These are phyloP conservation scores for Amiota communis DNA, from an alignment of 2,888 invertebrate genomes.

Conservation along the genomic window DNA sequence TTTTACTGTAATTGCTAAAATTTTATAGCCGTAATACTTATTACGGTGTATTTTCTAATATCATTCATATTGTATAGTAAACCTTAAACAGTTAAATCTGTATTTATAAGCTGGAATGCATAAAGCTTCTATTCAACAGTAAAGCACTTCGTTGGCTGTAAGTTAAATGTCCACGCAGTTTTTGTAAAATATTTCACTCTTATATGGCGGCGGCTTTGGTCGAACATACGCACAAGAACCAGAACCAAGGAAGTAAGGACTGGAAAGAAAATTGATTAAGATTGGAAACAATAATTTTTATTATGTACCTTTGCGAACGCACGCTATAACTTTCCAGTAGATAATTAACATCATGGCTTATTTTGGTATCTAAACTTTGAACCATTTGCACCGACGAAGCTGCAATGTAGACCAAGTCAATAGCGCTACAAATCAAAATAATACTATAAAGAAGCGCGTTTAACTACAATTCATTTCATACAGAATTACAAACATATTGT, in stretches of 20 bases:
- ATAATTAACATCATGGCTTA: constrained; percentile 74
- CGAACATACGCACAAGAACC: constrained; percentile 74
- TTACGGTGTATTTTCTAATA: too few species aligned
- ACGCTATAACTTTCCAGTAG: constrained; percentile 71
- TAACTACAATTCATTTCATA: too few species aligned
- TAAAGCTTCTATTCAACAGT: constrained; percentile 60
- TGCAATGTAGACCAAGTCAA: constrained; percentile 66
- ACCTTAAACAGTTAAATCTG: too few species aligned
- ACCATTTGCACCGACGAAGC: constrained; percentile 77
- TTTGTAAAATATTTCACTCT: constrained; percentile 64
- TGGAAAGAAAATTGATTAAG: neutral
- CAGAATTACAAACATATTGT: too few species aligned
- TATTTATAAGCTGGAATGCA: neutral
- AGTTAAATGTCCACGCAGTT: constrained; percentile 73
- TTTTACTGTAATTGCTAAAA: too few species aligned
- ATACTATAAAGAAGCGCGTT: too few species aligned
- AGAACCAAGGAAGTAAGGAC: constrained; percentile 67
- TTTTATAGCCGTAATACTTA: too few species aligned
- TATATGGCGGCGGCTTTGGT: constrained; percentile 73
- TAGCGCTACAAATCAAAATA: constrained; percentile 43
- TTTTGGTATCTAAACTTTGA: constrained; percentile 76
- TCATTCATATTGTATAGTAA: too few species aligned
- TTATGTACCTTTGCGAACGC: constrained; percentile 69
- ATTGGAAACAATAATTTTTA: neutral
- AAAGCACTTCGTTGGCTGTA: constrained; percentile 72